These are phyloP conservation scores for Trichogramma pretiosum DNA, from an alignment of 1,140 invertebrate genomes.

Conservation along the genomic window DNA sequence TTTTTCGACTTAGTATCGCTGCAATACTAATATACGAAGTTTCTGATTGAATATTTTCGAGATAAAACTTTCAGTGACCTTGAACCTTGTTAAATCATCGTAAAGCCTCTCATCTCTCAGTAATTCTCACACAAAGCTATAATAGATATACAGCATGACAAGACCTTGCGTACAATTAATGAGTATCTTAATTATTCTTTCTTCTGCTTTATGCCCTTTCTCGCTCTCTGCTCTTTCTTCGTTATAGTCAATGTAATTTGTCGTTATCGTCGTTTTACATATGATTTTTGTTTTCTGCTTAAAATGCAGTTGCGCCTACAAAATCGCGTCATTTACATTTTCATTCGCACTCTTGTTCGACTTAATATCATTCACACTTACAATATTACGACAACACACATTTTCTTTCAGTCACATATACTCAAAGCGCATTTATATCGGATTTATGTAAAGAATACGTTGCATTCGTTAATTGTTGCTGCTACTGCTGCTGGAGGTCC, in stretches of 20 bases:
- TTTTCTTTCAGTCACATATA: slow-evolving; percentile 24
- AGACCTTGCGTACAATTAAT: slow-evolving; percentile 16
- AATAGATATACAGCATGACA: too few species aligned
- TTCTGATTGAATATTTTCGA: too few species aligned
- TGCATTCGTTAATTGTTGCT: slow-evolving; percentile 20
- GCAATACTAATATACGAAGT: too few species aligned
- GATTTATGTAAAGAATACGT: too few species aligned
- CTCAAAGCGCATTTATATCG: slow-evolving; percentile 21
- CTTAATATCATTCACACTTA: slow-evolving; percentile 19
- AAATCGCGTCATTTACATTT: background rate
- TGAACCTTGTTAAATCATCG: too few species aligned
- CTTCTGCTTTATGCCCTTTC: slow-evolving; percentile 9
- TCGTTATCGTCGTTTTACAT: too few species aligned
- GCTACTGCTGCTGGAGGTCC: slow-evolving; percentile 24
- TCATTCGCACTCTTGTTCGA: slow-evolving; percentile 21
- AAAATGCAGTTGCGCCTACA: slow-evolving; percentile 18
- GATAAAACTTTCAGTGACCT: too few species aligned
- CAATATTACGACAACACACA: too few species aligned
- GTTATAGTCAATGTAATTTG: slow-evolving; percentile 22
- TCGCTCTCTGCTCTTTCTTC: slow-evolving; percentile 18
- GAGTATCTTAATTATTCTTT: slow-evolving; percentile 9
- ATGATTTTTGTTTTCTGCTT: slow-evolving; percentile 11
- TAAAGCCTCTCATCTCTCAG: too few species aligned
- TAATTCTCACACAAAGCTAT: too few species aligned
- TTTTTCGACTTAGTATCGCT: too few species aligned